Base-by-base conservation (phyloP, 2,113 vertebrate species). In the Leucoraja erinaceus region DNA sequence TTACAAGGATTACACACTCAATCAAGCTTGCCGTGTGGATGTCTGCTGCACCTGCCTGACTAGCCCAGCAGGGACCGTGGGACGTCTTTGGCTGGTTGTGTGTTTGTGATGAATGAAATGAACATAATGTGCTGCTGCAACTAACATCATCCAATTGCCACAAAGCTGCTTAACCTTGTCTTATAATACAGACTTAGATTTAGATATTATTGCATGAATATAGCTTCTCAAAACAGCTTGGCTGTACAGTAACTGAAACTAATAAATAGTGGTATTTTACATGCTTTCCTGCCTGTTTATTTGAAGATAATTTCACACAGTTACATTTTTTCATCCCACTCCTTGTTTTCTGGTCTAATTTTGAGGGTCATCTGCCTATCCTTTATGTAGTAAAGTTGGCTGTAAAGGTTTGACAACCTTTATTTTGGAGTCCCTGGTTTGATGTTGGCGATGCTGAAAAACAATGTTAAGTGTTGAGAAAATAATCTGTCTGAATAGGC, bases 31-130 rank as follows among this genome's bases (percentile, higher is more conserved):
- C 31, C 70, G 6, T 54, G 90, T 88, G 66, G 68, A 72, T 54
- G 68, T 68, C 90, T 91, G 90, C 10, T 54, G 66, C 90, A 72
- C 90, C 90, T 91, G 88, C 31, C 33, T 91, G 66, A 91, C 66
- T 22, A 72, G 90, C 66, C 68, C 33, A 54, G 20, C 33, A 91
- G 83, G 70, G 20, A 72, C 90, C 3, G 68, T 38, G 20, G 90
- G 33, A 38, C 90, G 54, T 70, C 90, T 72, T 5, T 25, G 31
- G 54, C 90, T 91, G 63, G 66, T 91, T 74, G 68, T 9, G 38
- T 74, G 18, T 33, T 74, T 91, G 33, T 72, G 68, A 68, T 11
- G 20, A 72, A 74, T 91, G 66, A 91, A 72, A 33, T 47, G 88
- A 91, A 38, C 31, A 70, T 16, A 66, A 90, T 70, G 88, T 91